phyloP scores from a whole-genome alignment of 1,140 invertebrate species.

The Bombus waltoni region DNA sequence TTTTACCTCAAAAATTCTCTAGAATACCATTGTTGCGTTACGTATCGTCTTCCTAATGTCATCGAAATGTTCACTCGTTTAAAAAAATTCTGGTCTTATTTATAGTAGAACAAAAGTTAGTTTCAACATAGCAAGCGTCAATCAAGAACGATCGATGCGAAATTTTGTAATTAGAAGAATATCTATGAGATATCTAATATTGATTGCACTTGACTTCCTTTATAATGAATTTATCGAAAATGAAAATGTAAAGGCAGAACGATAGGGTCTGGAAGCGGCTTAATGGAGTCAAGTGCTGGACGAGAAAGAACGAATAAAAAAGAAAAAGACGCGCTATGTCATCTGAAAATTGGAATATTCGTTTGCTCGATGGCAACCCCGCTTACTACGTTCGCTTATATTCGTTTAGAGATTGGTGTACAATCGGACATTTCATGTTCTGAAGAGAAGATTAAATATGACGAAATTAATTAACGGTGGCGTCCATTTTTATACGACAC shows the following conservation, averaged over 20 bases:
- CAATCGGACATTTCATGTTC: slow-evolving; percentile 25
- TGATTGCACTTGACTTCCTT: slow-evolving; percentile 1
- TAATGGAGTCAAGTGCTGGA: slow-evolving; percentile 70
- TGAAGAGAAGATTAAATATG: slow-evolving; percentile 23
- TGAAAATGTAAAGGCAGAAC: slow-evolving; percentile 18
- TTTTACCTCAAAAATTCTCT: too few relatives aligned
- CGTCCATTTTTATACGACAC: neutral
- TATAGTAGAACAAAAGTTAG: neutral
- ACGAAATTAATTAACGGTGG: slow-evolving; percentile 36
- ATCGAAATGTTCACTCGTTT: neutral
- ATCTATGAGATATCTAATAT: neutral
- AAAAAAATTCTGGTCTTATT: neutral
- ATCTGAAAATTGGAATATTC: slow-evolving; percentile 65
- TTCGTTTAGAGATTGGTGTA: slow-evolving; percentile 40
- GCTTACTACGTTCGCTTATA: slow-evolving; percentile 13
- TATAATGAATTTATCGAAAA: slow-evolving; percentile 21
- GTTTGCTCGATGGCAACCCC: slow-evolving; percentile 36
- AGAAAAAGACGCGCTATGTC: slow-evolving; percentile 35
- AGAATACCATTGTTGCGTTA: neutral
- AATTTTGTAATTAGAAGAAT: slow-evolving; percentile 16
- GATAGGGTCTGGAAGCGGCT: slow-evolving; percentile 34
- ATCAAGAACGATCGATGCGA: neutral
- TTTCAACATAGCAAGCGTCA: too few relatives aligned
- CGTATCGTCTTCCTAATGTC: neutral
- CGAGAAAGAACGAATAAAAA: slow-evolving; percentile 38